Percentiles rank a stretch among this genome's conserved stretches.
Conservation (phyloP, 1,140 invertebrate genomes). For the Drosophila melanica region DNA sequence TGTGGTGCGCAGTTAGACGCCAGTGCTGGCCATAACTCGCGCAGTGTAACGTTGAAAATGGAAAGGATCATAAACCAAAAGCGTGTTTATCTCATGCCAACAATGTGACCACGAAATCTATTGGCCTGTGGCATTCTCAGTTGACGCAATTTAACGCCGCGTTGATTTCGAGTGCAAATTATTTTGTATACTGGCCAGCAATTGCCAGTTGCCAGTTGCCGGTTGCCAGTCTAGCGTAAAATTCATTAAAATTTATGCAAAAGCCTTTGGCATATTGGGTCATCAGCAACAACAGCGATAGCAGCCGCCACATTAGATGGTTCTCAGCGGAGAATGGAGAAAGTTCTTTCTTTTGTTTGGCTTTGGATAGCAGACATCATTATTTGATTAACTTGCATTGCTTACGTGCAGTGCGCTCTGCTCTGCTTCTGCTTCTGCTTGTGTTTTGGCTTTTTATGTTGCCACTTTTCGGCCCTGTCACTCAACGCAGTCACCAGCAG, state of each 20-base stretch:
- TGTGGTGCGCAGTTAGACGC: conserved; percentile 46
- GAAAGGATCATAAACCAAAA: conserved; percentile 17
- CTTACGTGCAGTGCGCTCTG: conserved; percentile 58
- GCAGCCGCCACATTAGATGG: conserved; percentile 14
- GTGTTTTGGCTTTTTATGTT: conserved; percentile 10
- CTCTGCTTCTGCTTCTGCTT: conserved; percentile 22
- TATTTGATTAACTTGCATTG: conserved; percentile 82
- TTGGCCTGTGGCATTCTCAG: conserved; percentile 33
- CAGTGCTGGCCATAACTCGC: conserved; percentile 35
- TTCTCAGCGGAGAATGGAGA: conserved; percentile 42
- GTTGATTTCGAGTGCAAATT: conserved; percentile 68
- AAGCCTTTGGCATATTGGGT: conserved; percentile 72
- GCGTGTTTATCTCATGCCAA: conserved; percentile 59
- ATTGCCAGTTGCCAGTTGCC: conserved; percentile 20
- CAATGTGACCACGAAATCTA: conserved; percentile 47
- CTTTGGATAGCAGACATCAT: conserved; percentile 68
- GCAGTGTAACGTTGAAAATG: conserved; percentile 4
- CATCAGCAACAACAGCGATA: conserved; percentile 38
- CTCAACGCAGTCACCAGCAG: conserved; percentile 19
- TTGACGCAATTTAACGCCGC: conserved; percentile 76
- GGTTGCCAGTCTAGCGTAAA: conserved; percentile 64
- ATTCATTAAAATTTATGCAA: conserved; percentile 80
- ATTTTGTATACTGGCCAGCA: conserved; percentile 58
- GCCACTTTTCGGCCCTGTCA: conserved; percentile 36
- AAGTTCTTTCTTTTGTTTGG: conserved; percentile 75